Evolutionary conservation across 2,888 invertebrate genomes (phyloP).

Genomic region (Tetheella fluctuosa): DNA sequence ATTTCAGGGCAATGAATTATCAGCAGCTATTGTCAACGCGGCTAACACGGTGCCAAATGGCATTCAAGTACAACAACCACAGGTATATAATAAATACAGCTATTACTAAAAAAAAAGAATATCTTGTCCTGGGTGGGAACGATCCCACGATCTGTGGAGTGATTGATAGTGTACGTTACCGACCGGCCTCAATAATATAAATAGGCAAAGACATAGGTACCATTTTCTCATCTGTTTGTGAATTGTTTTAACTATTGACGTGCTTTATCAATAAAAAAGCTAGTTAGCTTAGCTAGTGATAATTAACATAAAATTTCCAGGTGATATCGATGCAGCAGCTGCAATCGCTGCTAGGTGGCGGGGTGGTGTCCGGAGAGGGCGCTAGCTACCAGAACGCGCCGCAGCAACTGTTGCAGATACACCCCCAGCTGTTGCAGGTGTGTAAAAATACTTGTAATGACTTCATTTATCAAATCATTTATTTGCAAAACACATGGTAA

Average conservation of each 20-base stretch:
- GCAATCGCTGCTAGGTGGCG: slow-evolving; percentile 80
- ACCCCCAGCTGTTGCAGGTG: slow-evolving; percentile 79
- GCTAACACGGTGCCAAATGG: slow-evolving; percentile 75
- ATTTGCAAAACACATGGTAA: too few relatives aligned
- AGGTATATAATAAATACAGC: slow-evolving; percentile 48
- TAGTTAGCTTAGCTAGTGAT: too few relatives aligned
- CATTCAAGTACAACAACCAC: slow-evolving; percentile 80
- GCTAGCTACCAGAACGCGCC: slow-evolving; percentile 77
- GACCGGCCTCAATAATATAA: too few relatives aligned
- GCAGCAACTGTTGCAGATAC: slow-evolving; percentile 77
- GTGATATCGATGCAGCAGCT: slow-evolving; percentile 84
- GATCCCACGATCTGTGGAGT: too few relatives aligned
- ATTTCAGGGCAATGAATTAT: slow-evolving; percentile 78
- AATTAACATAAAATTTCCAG: slow-evolving; percentile 44
- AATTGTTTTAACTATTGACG: too few relatives aligned
- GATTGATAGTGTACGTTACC: too few relatives aligned
- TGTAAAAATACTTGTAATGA: slow-evolving; percentile 10
- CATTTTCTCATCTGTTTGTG: too few relatives aligned
- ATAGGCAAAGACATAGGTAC: too few relatives aligned
- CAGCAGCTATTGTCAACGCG: slow-evolving; percentile 80
- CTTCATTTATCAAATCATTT: too few relatives aligned
- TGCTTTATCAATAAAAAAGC: too few relatives aligned
- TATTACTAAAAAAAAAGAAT: too few relatives aligned
- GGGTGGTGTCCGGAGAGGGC: slow-evolving; percentile 73
- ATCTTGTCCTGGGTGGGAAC: too few relatives aligned